phyloP scores from a whole-genome alignment of 2,888 invertebrate species.

The Diplazon laetatorius region DNA sequence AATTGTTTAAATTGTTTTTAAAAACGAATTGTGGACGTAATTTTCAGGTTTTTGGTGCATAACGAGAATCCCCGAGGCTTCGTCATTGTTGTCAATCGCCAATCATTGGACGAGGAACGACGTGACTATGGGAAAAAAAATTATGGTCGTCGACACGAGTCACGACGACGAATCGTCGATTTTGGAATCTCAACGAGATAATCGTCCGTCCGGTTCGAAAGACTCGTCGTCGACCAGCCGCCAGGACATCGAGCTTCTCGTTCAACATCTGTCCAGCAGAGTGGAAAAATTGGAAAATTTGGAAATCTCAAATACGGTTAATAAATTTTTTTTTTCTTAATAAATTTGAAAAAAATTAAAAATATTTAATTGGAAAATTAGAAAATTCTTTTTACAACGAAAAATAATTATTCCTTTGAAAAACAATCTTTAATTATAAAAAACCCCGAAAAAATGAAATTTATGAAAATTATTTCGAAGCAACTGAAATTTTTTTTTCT shows the following conservation, averaged over 20 bases:
- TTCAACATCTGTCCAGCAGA: slow-evolving; percentile 71
- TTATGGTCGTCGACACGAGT: too few species aligned
- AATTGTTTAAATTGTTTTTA: too few species aligned
- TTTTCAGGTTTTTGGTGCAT: slow-evolving; percentile 75
- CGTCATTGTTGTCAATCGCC: slow-evolving; percentile 39
- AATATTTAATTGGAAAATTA: too few species aligned
- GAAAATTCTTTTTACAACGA: too few species aligned
- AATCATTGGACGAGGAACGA: neutral
- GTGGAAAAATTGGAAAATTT: slow-evolving; percentile 71
- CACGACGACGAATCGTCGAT: neutral
- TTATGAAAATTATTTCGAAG: too few species aligned
- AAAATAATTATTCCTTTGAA: too few species aligned
- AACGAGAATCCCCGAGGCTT: slow-evolving; percentile 61
- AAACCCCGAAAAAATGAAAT: too few species aligned
- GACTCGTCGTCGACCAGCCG: slow-evolving; percentile 38
- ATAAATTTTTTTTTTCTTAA: too few species aligned
- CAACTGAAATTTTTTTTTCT: too few species aligned
- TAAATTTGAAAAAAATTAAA: too few species aligned
- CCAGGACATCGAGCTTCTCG: slow-evolving; percentile 63
- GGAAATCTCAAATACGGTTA: slow-evolving; percentile 67
- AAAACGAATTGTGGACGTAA: slow-evolving; percentile 25
- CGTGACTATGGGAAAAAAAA: neutral
- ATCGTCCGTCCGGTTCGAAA: neutral
- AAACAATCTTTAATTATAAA: too few species aligned
- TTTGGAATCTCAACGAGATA: neutral